Conservation (phyloP, 2,797 vertebrate genomes). For the Hoplostethus mediterraneus region DNA sequence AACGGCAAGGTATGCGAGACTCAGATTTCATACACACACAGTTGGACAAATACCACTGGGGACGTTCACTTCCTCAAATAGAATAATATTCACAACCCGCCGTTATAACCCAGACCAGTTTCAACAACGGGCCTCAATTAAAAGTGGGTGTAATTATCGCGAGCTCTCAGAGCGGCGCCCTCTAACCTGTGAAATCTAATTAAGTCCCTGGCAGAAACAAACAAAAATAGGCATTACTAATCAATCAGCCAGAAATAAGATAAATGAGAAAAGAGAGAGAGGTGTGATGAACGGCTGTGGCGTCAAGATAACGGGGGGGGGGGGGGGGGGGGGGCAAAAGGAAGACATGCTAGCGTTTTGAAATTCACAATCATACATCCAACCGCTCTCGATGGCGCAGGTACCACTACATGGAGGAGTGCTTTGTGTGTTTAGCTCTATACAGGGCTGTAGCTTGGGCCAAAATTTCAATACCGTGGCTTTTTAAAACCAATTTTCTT, state of each 20-base stretch:
- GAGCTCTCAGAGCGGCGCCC: constrained; percentile 73
- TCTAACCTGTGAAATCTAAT: constrained; percentile 80
- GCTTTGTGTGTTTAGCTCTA: too few relatives aligned
- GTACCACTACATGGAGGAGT: too few relatives aligned
- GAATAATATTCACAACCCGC: constrained; percentile 1
- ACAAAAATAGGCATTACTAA: constrained; percentile 73
- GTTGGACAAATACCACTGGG: constrained; percentile 20
- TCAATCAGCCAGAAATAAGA: constrained; percentile 75
- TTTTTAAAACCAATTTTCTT: neutral
- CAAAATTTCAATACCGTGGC: neutral
- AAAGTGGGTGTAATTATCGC: constrained; percentile 73
- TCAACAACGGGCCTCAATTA: constrained; percentile 68
- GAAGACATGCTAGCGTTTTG: constrained; percentile 22
- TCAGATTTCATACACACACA: neutral
- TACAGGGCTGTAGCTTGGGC: too few relatives aligned
- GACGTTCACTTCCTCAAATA: constrained; percentile 37
- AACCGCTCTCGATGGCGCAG: too few relatives aligned
- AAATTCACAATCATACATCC: neutral
- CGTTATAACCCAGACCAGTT: constrained; percentile 33
- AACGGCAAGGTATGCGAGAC: neutral
- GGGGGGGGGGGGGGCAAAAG: constrained; percentile 13
- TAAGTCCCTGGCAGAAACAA: constrained; percentile 70
- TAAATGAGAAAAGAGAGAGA: constrained; percentile 66
- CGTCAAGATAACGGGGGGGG: constrained; percentile 56
- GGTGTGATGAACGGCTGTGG: constrained; percentile 54